Evolutionary conservation across 2,888 invertebrate species (phyloP).

Genomic region (Melieria picta): DNA sequence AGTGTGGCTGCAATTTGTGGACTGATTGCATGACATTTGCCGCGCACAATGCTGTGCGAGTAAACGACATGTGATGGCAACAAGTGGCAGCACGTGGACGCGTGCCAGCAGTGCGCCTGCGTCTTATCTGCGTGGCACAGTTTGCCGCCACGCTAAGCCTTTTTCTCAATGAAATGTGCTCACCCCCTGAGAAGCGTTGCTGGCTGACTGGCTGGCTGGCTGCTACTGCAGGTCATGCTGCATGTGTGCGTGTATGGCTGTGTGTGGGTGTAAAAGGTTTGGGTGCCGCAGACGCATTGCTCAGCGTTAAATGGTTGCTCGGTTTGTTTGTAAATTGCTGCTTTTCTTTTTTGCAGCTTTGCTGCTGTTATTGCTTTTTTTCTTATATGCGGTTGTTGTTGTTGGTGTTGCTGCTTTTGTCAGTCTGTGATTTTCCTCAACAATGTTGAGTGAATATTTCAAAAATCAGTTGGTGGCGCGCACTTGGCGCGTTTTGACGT

Average conservation of each 20-base stretch:
- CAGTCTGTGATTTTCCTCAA: conserved; percentile 46
- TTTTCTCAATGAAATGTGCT: no score
- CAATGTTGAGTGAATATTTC: conserved; percentile 39
- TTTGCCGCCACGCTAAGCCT: no score
- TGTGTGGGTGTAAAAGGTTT: neutral
- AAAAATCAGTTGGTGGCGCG: conserved; percentile 58
- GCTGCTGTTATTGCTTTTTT: conserved; percentile 3
- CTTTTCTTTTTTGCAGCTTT: conserved; percentile 31
- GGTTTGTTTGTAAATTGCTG: conserved; percentile 27
- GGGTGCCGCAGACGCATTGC: conserved; percentile 13
- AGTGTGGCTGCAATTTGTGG: no score
- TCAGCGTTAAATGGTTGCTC: conserved; percentile 12
- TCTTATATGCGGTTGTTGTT: neutral
- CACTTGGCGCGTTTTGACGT: conserved; percentile 61
- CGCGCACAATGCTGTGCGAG: no score
- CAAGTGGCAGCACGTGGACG: no score
- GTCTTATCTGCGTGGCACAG: no score
- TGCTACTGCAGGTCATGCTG: neutral
- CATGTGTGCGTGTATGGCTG: neutral
- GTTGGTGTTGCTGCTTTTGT: conserved; percentile 10
- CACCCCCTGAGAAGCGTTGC: no score
- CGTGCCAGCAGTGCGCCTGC: no score
- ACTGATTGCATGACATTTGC: no score
- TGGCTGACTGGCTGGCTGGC: no score
- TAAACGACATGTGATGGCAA: no score